Base-by-base conservation (phyloP, 1,140 invertebrate species). In the Pachyrhynchus sulphureomaculatus region DNA sequence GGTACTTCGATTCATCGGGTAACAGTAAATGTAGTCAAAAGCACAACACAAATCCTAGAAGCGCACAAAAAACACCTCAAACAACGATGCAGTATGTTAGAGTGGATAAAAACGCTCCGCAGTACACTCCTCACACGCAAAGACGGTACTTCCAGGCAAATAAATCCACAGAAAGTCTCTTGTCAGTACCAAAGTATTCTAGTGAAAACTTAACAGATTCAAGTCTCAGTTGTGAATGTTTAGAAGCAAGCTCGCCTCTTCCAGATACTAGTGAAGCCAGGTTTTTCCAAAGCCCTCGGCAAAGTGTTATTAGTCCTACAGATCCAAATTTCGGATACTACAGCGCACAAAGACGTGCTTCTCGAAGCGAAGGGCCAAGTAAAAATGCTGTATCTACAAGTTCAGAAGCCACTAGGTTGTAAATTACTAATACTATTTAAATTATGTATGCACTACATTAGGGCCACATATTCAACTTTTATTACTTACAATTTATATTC, bases 151-250 rank as follows among this genome's bases (percentile, higher is more conserved):
- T 77, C 69, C 84, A 79, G 69, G 80, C 84, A 3, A 89, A 86
- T 2, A 91, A 91, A 74, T 91, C 89, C 1, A 90, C 88, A 0
- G 89, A 91, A 72, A 89, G 86, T 68, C 76, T 91, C 10, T 76
- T 91, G 12, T 81, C 86, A 3, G 82, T 83, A 10, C 80, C 84
- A 1, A 83, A 84, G 65, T 83, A 83, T 65, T 78, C 81, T 34
- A 68, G 62, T 15, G 79, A 83, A 37, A 83, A 82, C 34, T 75
- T 83, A 23, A 84, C 84, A 0, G 85, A 88, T 65, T 84, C 82
- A 0, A 83, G 83, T 62, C 65, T 85, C 0, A 86, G 86, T 26
- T 88, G 86, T 69, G 87, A 89, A 41, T 88, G 86, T 67, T 75
- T 84, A 4, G 85, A 88, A 33, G 73, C 73, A 0, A 63, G 61